Conservation (phyloP, 2,113 vertebrate species). For the Poeciliopsis retropinna region DNA sequence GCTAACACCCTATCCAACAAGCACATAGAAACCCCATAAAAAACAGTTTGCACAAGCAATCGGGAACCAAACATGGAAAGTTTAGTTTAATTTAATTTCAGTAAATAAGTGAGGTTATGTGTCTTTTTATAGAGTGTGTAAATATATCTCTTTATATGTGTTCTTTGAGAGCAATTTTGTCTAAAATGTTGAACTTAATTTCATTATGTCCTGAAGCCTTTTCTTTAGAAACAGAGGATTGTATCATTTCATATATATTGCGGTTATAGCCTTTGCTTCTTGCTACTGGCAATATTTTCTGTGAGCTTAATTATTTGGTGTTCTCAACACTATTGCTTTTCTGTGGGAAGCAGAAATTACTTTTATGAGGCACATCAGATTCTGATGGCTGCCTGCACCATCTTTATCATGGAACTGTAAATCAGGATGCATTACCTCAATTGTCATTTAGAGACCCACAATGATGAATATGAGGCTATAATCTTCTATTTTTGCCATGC, state of each 20-base stretch:
- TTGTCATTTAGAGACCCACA: conserved; percentile 22
- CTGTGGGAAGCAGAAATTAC: conserved; percentile 18
- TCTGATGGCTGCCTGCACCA: neutral
- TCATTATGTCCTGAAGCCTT: conserved; percentile 9
- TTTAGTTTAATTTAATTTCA: too few species aligned
- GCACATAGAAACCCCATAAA: neutral
- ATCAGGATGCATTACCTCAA: conserved; percentile 20
- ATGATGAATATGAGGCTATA: conserved; percentile 14
- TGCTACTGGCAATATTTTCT: conserved; percentile 8
- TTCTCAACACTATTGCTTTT: conserved; percentile 26
- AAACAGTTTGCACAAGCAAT: too few species aligned
- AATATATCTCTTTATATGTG: too few species aligned
- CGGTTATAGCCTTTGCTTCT: conserved; percentile 18
- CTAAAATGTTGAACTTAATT: conserved; percentile 14
- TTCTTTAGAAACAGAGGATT: conserved; percentile 4
- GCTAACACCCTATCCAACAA: too few species aligned
- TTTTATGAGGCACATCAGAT: conserved; percentile 38
- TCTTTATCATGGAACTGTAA: conserved; percentile 23
- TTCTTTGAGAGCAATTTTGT: neutral
- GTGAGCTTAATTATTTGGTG: conserved; percentile 23
- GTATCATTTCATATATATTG: conserved; percentile 23
- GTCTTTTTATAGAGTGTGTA: too few species aligned
- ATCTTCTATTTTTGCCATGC: conserved; percentile 6
- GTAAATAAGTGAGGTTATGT: too few species aligned
- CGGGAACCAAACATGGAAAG: too few species aligned